Evolutionary conservation across 2,113 vertebrate genomes (phyloP).

Genomic region (Bubo scandiacus): DNA sequence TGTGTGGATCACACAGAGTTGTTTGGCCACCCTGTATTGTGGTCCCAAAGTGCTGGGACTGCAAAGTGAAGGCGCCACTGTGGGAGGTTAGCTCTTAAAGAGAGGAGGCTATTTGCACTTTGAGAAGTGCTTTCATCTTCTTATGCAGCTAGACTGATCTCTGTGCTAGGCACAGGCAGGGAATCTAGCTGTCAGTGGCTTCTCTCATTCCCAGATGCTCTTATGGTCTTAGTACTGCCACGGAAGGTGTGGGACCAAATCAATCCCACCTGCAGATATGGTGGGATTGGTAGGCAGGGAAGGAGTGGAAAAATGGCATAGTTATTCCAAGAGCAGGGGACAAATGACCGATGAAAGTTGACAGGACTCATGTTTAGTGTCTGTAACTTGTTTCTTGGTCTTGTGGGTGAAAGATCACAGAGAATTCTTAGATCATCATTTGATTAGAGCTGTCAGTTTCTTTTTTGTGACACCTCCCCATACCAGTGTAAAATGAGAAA

Average conservation of each 20-base stretch:
- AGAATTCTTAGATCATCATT: neutral
- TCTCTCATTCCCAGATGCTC: neutral
- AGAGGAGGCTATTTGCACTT: neutral
- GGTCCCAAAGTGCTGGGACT: neutral
- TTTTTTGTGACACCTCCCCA: neutral
- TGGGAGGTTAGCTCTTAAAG: neutral
- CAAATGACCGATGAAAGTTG: neutral
- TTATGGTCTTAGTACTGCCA: neutral
- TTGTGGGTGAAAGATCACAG: neutral
- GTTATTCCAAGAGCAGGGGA: neutral
- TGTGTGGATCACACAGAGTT: neutral
- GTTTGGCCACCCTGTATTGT: neutral
- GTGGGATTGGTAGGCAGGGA: neutral
- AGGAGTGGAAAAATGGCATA: neutral
- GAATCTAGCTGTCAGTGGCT: neutral
- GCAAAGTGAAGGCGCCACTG: rapidly evolving
- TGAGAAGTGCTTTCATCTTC: neutral
- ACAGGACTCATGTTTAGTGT: neutral
- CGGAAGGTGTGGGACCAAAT: neutral
- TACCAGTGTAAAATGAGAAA: neutral
- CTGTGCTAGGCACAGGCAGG: neutral
- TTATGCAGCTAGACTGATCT: rapidly evolving
- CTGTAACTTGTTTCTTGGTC: neutral
- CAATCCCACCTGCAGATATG: neutral
- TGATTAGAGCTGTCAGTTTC: neutral